These are phyloP conservation scores for Watsonalla cultraria DNA, from an alignment of 2,888 invertebrate species.

Conservation along the genomic window DNA sequence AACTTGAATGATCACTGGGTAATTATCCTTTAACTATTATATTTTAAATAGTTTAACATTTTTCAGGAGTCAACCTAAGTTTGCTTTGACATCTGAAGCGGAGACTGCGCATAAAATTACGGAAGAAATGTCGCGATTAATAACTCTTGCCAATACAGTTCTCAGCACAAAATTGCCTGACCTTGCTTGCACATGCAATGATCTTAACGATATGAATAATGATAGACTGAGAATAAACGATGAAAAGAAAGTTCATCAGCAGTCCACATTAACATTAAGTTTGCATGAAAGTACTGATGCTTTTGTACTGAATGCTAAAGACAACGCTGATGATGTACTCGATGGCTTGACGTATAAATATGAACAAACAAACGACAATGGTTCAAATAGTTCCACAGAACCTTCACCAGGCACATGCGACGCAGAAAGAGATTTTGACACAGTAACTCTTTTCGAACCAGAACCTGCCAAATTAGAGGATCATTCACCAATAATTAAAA, in stretches of 20 bases:
- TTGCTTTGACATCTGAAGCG: constrained; percentile 51
- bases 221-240: constrained; percentile 13
- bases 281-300: constrained; percentile 39
- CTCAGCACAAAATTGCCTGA: constrained; percentile 67
- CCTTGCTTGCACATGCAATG: constrained; percentile 50
- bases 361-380: constrained; percentile 32
- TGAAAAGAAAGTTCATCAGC: constrained; percentile 25
- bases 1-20: neutral
- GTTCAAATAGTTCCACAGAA: constrained; percentile 36
- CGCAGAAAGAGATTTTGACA: constrained; percentile 43
- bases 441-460: constrained; percentile 36
- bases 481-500: constrained; percentile 11
- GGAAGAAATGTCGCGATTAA: constrained; percentile 67
- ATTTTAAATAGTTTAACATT: neutral
- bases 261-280: constrained; percentile 34
- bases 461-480: constrained; percentile 17
- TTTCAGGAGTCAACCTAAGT: constrained; percentile 62
- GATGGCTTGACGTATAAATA: constrained; percentile 31
- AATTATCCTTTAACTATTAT: constrained; percentile 2
- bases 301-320: constrained; percentile 36
- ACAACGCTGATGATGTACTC: constrained; percentile 21
- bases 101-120: constrained; percentile 55
- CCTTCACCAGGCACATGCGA: constrained; percentile 38
- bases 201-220: constrained; percentile 21
- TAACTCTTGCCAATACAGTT: constrained; percentile 72